Evolutionary conservation across 2,888 invertebrate genomes (phyloP).

Genomic region (Eupithecia subumbrata): DNA sequence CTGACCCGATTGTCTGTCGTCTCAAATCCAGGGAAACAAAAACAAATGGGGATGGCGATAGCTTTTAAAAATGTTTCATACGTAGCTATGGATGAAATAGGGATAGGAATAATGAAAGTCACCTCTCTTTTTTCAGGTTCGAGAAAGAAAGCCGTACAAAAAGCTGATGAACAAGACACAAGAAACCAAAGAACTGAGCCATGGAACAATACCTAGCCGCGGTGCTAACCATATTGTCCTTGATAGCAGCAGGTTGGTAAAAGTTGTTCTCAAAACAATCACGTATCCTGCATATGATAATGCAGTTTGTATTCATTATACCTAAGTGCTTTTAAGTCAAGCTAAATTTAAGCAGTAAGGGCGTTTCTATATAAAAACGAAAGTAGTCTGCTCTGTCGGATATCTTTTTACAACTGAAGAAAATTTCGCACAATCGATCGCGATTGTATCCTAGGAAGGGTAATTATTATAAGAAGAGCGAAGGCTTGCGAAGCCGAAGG

Average conservation of each 20-base stretch:
- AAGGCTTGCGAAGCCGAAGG: background rate
- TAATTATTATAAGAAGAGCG: background rate
- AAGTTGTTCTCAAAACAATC: conserved; percentile 28
- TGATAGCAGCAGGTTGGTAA: conserved; percentile 68
- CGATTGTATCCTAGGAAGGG: too few species aligned
- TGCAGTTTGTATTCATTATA: background rate
- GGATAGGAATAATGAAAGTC: background rate
- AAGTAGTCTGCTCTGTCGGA: background rate
- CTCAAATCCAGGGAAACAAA: too few species aligned
- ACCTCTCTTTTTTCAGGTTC: conserved; percentile 39
- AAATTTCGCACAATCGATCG: background rate
- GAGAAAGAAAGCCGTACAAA: conserved; percentile 10
- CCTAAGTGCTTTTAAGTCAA: conserved; percentile 5
- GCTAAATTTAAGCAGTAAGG: too few species aligned
- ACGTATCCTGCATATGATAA: conserved; percentile 16
- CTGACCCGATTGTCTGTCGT: too few species aligned
- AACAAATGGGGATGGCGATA: too few species aligned
- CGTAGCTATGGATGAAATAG: background rate
- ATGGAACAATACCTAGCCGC: conserved; percentile 64
- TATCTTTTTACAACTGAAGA: background rate
- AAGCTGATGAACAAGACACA: conserved; percentile 23
- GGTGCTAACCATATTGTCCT: conserved; percentile 60
- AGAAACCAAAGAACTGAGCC: conserved; percentile 25
- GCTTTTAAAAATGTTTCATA: background rate
- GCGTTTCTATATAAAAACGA: background rate